A percentile compares a stretch with the other conserved stretches of the same genome.
Conservation (phyloP, 2,113 vertebrate genomes). For the Mastomys coucha region DNA sequence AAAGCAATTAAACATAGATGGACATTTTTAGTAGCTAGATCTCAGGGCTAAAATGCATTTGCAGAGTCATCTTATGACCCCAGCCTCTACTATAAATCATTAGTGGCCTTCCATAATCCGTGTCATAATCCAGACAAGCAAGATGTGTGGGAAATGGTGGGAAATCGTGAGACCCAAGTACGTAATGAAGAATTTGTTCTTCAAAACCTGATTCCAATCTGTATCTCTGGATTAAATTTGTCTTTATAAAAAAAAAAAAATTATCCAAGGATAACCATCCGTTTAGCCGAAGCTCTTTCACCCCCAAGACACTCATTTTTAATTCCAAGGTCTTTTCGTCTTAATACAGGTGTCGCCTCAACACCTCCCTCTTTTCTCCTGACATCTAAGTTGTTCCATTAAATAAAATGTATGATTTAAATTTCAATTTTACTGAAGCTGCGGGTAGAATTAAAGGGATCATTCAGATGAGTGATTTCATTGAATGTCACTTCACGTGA, state of each 20-base stretch:
- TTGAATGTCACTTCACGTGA: slow-evolving; percentile 72
- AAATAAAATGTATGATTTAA: slow-evolving; percentile 76
- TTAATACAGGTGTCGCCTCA: background rate
- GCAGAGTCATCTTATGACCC: background rate
- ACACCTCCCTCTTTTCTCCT: background rate
- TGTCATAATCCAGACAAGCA: slow-evolving; percentile 19
- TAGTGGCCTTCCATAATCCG: background rate
- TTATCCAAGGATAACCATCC: background rate
- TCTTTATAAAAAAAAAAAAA: background rate
- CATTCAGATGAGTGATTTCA: slow-evolving; percentile 67
- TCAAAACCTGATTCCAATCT: slow-evolving; percentile 54
- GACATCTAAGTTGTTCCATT: slow-evolving; percentile 70
- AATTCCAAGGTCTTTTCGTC: slow-evolving; percentile 44
- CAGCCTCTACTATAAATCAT: slow-evolving; percentile 31
- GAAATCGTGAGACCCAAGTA: background rate
- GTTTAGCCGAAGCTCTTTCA: slow-evolving; percentile 44
- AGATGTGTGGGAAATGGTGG: background rate
- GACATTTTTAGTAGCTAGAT: slow-evolving; percentile 26
- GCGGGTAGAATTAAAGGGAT: slow-evolving; percentile 74
- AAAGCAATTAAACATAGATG: background rate
- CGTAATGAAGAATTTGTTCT: slow-evolving; percentile 31
- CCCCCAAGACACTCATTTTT: slow-evolving; percentile 50
- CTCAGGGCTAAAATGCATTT: slow-evolving; percentile 38
- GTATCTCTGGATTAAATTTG: slow-evolving; percentile 69
- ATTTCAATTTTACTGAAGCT: slow-evolving; percentile 76